These are phyloP conservation scores for Meiosimyza decipiens DNA, from an alignment of 2,888 invertebrate species.

Conservation along the genomic window DNA sequence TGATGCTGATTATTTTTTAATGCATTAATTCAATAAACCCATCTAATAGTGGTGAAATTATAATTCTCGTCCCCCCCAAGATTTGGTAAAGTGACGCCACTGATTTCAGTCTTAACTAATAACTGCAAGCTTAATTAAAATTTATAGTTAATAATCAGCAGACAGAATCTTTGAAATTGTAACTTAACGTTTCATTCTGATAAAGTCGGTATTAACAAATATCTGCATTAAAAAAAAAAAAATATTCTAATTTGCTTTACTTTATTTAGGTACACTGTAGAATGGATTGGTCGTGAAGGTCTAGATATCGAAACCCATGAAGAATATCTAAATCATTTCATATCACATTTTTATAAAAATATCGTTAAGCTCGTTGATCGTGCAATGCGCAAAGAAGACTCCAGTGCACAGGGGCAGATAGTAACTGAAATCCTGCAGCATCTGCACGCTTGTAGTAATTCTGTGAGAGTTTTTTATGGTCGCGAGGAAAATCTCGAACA, in stretches of 20 bases:
- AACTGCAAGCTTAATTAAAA: too few relatives aligned
- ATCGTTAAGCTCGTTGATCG: conserved; percentile 91
- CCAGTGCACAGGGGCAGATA: conserved; percentile 91
- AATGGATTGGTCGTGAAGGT: conserved; percentile 97
- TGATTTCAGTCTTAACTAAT: too few relatives aligned
- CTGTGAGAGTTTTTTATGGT: conserved; percentile 93
- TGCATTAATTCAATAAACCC: too few relatives aligned
- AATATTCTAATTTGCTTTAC: background rate
- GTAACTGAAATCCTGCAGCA: conserved; percentile 95
- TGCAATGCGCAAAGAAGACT: conserved; percentile 96
- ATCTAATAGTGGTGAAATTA: too few relatives aligned
- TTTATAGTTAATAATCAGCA: too few relatives aligned
- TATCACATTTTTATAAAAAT: conserved; percentile 92
- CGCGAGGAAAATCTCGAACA: conserved; percentile 85
- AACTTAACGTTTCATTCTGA: too few relatives aligned
- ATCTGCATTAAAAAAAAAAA: background rate
- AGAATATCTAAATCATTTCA: conserved; percentile 93
- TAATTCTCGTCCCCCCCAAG: too few relatives aligned
- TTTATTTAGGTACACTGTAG: conserved; percentile 83
- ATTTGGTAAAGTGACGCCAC: too few relatives aligned
- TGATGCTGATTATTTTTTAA: too few relatives aligned
- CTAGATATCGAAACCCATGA: conserved; percentile 91
- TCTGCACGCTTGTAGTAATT: conserved; percentile 94
- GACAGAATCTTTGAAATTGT: too few relatives aligned
- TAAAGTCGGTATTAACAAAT: too few relatives aligned